Percentiles rank a stretch among this genome's conserved stretches.
Conservation (phyloP, 2,797 vertebrate genomes). For the Nannoperca australis region DNA sequence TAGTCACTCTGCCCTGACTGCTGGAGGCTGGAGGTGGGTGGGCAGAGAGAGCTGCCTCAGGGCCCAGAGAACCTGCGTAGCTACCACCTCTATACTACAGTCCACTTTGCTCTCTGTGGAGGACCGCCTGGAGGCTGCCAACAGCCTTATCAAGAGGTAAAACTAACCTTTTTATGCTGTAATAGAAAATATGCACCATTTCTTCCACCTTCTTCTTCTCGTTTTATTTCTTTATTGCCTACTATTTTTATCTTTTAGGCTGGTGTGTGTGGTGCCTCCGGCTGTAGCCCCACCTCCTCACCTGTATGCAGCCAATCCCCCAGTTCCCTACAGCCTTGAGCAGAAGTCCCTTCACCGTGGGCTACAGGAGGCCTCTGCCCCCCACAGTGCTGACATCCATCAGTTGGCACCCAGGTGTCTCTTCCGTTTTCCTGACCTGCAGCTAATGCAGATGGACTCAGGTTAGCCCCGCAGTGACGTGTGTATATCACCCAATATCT, state of each 20-base stretch:
- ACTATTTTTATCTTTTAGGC: slow-evolving; percentile 76
- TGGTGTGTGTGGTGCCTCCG: slow-evolving; percentile 89
- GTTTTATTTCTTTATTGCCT: slow-evolving; percentile 8
- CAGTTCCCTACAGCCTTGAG: slow-evolving; percentile 86
- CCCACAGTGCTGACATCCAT: slow-evolving; percentile 85
- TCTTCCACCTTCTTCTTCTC: neutral
- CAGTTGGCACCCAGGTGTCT: slow-evolving; percentile 78
- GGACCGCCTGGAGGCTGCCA: slow-evolving; percentile 80
- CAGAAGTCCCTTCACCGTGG: slow-evolving; percentile 83
- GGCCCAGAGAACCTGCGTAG: slow-evolving; percentile 77
- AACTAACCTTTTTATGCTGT: neutral
- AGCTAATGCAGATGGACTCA: slow-evolving; percentile 95
- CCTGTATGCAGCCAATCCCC: slow-evolving; percentile 89
- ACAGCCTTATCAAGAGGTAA: slow-evolving; percentile 85
- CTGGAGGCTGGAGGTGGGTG: slow-evolving; percentile 88
- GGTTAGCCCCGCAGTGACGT: slow-evolving; percentile 79
- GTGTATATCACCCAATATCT: no score
- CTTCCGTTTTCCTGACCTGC: slow-evolving; percentile 90
- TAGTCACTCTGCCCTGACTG: slow-evolving; percentile 52
- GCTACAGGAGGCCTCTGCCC: slow-evolving; percentile 83
- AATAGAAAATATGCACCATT: neutral
- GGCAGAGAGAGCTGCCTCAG: slow-evolving; percentile 86
- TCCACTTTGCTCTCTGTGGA: slow-evolving; percentile 80
- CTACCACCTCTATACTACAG: slow-evolving; percentile 77
- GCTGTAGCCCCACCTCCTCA: slow-evolving; percentile 89